Percentiles rank a stretch among this genome's conserved stretches.
phyloP scores from a whole-genome alignment of 2,888 invertebrate species.

The Allacma fusca region DNA sequence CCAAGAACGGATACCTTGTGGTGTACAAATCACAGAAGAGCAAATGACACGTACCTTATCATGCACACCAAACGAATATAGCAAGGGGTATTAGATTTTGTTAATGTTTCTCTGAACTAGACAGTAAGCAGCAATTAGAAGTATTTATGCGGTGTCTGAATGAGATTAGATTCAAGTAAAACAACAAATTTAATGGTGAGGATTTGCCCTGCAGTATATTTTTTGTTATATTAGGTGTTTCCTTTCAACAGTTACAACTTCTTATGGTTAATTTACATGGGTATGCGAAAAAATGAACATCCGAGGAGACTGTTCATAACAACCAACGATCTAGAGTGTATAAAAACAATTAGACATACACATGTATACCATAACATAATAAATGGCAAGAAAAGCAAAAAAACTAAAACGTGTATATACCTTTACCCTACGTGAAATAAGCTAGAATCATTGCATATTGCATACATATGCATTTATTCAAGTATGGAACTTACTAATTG shows the following conservation, averaged over 20 bases:
- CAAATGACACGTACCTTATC: not conserved
- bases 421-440: not conserved
- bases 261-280: conserved; percentile 26
- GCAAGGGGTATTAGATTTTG: not conserved
- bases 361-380: conserved; percentile 3
- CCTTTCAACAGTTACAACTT: conserved; percentile 17
- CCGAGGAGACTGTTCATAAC: not conserved
- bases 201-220: conserved; percentile 23
- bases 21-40: not conserved
- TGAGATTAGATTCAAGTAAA: conserved; percentile 22
- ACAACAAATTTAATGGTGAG: conserved; percentile 22
- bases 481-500: conserved; percentile 34
- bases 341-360: conserved; percentile 6
- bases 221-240: conserved; percentile 23
- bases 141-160: conserved; percentile 17
- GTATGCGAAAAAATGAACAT: conserved; percentile 25
- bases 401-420: not conserved
- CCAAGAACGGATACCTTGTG: not conserved
- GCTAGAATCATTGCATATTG: not conserved
- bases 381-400: conserved; percentile 12
- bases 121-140: conserved; percentile 21
- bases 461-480: conserved; percentile 8
- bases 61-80: not conserved
- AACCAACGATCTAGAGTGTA: not conserved
- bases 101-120: conserved; percentile 16